Evolutionary conservation across 2,888 invertebrate species (phyloP).

Genomic region (Drosophila anomalata): DNA sequence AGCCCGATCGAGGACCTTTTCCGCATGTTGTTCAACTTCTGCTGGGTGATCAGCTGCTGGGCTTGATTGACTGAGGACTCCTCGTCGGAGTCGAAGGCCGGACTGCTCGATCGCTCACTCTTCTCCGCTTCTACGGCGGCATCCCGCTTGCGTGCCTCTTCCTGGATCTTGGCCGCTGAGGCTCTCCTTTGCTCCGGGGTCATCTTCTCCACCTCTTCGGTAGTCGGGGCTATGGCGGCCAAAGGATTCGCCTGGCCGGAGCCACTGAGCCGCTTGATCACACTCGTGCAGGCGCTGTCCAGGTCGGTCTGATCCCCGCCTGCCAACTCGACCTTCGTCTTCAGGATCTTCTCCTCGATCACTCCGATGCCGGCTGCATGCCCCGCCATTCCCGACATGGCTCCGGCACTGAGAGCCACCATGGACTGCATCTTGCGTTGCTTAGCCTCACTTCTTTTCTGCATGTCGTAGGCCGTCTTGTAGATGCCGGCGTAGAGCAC

Average conservation of each 20-base stretch:
- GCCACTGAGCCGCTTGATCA: slow-evolving; percentile 71
- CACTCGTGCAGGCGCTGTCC: slow-evolving; percentile 73
- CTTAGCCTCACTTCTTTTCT: slow-evolving; percentile 97
- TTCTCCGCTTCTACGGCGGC: slow-evolving; percentile 86
- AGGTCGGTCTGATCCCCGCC: slow-evolving; percentile 52
- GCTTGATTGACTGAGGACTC: slow-evolving; percentile 89
- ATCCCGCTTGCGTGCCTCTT: slow-evolving; percentile 73
- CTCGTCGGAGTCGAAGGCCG: slow-evolving; percentile 97
- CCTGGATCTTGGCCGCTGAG: slow-evolving; percentile 70
- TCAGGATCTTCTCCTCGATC: slow-evolving; percentile 86
- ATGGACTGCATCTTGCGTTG: slow-evolving; percentile 97
- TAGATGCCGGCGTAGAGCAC: slow-evolving; percentile 98
- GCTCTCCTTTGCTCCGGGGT: slow-evolving; percentile 73
- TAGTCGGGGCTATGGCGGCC: slow-evolving; percentile 63
- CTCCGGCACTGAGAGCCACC: slow-evolving; percentile 95
- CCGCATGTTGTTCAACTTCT: slow-evolving; percentile 79
- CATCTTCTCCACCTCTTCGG: slow-evolving; percentile 67
- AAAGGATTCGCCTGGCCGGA: slow-evolving; percentile 79
- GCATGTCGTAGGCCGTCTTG: slow-evolving; percentile 98
- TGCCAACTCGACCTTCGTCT: slow-evolving; percentile 75
- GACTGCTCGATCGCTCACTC: slow-evolving; percentile 94
- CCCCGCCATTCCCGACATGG: slow-evolving; percentile 95
- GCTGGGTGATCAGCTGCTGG: slow-evolving; percentile 82
- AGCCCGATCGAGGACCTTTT: slow-evolving; percentile 84
- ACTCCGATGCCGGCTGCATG: slow-evolving; percentile 93